Conservation (phyloP, 1,140 invertebrate genomes). For the Megathymus violae region DNA sequence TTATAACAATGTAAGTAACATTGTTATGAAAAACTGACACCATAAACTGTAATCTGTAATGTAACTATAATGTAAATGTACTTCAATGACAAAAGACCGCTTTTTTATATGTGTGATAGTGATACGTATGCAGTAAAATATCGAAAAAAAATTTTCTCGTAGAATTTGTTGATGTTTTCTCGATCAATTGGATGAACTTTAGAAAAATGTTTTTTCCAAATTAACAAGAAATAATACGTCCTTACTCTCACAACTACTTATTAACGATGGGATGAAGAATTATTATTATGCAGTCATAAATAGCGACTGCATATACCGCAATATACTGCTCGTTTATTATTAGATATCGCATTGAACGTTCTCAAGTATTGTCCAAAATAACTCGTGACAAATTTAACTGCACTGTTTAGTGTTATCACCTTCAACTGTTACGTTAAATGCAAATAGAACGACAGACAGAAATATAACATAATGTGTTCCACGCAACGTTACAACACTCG, state of each 20-base stretch:
- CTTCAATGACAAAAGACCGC: no score
- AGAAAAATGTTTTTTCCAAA: no score
- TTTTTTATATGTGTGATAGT: no score
- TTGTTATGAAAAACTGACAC: no score
- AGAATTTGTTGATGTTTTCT: no score
- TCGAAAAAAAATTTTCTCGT: no score
- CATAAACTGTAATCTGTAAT: no score
- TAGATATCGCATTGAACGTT: slow-evolving; percentile 64
- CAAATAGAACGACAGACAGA: slow-evolving; percentile 64
- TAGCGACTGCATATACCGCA: slow-evolving; percentile 19
- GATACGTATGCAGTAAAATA: no score
- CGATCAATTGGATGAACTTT: no score
- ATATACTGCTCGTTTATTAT: slow-evolving; percentile 15
- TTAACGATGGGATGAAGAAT: neutral
- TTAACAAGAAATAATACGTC: no score
- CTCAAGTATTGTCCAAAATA: slow-evolving; percentile 69
- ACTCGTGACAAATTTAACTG: slow-evolving; percentile 69
- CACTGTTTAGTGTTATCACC: slow-evolving; percentile 68
- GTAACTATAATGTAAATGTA: no score
- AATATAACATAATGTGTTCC: slow-evolving; percentile 47
- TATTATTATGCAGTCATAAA: slow-evolving; percentile 11
- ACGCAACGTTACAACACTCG: slow-evolving; percentile 38
- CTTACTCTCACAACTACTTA: neutral
- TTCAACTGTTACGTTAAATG: slow-evolving; percentile 70
- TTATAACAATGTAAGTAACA: no score